A percentile compares a stretch with the other conserved stretches of the same genome.
These are phyloP conservation scores for Phania funesta DNA, from an alignment of 2,888 invertebrate genomes.

Conservation along the genomic window DNA sequence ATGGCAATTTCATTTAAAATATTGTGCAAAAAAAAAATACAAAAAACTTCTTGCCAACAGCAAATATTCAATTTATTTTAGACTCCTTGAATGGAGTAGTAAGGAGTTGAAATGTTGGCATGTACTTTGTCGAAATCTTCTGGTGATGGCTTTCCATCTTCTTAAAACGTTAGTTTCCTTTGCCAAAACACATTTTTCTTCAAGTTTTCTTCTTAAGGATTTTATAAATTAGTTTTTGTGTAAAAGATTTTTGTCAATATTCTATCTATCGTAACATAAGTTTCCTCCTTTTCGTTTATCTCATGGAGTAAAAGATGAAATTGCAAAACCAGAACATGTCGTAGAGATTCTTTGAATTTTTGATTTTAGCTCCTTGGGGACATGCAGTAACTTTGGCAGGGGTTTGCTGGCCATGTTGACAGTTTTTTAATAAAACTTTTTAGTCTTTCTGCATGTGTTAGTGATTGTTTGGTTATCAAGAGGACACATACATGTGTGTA, in stretches of 20 bases:
- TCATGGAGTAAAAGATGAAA: not conserved
- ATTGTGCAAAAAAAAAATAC: not conserved
- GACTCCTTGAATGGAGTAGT: not conserved
- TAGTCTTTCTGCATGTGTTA: not conserved
- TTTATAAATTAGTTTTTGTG: conserved; percentile 63
- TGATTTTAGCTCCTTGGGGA: conserved; percentile 62
- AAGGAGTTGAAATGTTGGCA: not conserved
- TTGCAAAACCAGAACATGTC: not conserved
- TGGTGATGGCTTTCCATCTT: conserved; percentile 16
- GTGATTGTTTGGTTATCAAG: not conserved
- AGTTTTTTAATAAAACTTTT: conserved; percentile 65
- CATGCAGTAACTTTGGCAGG: conserved; percentile 48
- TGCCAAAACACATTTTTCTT: conserved; percentile 1
- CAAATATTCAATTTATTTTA: conserved; percentile 24
- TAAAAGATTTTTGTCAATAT: conserved; percentile 55
- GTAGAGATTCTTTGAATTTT: conserved; percentile 60
- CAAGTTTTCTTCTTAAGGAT: conserved; percentile 40
- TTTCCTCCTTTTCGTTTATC: not conserved
- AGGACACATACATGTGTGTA: not conserved
- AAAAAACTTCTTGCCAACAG: conserved; percentile 10
- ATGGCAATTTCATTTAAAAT: conserved; percentile 32
- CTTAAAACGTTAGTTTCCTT: not conserved
- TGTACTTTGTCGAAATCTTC: not conserved
- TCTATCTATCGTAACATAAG: not conserved
- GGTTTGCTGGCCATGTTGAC: conserved; percentile 57